Percentiles rank a stretch among this genome's conserved stretches.
Evolutionary conservation across 2,113 vertebrate species (phyloP).

Genomic region (Phylloscopus trochiloides): DNA sequence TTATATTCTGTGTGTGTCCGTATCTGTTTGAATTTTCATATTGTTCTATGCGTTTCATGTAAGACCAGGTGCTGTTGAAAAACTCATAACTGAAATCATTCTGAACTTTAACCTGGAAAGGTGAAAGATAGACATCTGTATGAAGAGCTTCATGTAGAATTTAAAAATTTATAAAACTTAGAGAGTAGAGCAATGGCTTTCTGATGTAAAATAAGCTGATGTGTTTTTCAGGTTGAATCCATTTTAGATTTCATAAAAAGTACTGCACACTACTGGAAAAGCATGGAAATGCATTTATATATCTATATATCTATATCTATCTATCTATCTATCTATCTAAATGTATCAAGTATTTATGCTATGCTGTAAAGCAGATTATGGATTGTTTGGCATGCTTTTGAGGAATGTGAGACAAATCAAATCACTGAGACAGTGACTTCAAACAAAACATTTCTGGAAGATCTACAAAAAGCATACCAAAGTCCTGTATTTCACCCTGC

Average conservation of each 20-base stretch:
- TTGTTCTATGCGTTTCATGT: constrained; percentile 68
- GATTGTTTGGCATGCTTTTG: neutral
- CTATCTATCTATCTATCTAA: no score
- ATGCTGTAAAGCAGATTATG: neutral
- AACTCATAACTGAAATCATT: constrained; percentile 89
- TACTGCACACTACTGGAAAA: neutral
- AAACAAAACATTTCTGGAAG: neutral
- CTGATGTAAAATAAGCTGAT: neutral
- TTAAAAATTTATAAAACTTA: neutral
- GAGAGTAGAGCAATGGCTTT: neutral
- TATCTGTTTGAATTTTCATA: neutral
- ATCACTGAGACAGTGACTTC: neutral
- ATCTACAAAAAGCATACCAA: neutral
- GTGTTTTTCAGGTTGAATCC: neutral
- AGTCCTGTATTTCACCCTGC: neutral
- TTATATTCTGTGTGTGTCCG: rapidly evolving
- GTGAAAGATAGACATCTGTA: neutral
- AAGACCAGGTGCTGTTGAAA: constrained; percentile 90
- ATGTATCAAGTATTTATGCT: rapidly evolving
- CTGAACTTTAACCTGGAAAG: constrained; percentile 81
- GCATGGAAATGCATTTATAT: neutral
- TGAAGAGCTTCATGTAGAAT: neutral
- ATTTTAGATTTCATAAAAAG: neutral
- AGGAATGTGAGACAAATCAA: neutral
- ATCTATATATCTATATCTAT: neutral